A percentile compares a stretch with the other conserved stretches of the same genome.
Conservation (phyloP, 2,797 vertebrate genomes). For the Falco naumanni region DNA sequence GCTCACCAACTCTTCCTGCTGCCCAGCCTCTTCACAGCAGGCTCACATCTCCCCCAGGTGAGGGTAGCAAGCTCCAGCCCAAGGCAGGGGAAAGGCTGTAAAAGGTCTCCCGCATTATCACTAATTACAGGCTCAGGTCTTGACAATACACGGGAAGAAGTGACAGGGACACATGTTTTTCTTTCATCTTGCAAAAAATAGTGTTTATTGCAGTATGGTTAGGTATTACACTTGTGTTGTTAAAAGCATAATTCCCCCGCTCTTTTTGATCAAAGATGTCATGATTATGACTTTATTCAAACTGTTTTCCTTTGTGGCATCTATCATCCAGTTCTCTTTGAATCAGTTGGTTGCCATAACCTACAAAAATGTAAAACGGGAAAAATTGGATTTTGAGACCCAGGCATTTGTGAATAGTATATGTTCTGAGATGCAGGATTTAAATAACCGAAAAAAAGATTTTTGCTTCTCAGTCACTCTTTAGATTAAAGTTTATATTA, state of each 20-base stretch:
- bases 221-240: not conserved
- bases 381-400: not conserved
- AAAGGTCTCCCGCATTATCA: not conserved
- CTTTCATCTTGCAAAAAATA: not conserved
- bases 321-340: not conserved
- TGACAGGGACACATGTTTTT: not conserved
- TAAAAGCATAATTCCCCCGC: not conserved
- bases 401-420: not conserved
- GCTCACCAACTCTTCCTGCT: not conserved
- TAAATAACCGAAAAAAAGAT: not conserved
- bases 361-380: not conserved
- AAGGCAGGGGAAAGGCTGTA: not conserved
- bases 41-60: not conserved
- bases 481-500: not conserved
- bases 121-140: not conserved
- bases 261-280: not conserved
- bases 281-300: not conserved
- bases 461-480: not conserved
- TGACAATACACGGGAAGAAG: not conserved
- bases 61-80: not conserved
- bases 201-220: not conserved
- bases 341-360: conserved; percentile 19
- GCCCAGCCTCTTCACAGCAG: not conserved
- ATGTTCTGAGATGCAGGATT: not conserved
- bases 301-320: not conserved